Conservation (phyloP, 2,797 vertebrate species). For the Pseudochaenichthys georgianus region DNA sequence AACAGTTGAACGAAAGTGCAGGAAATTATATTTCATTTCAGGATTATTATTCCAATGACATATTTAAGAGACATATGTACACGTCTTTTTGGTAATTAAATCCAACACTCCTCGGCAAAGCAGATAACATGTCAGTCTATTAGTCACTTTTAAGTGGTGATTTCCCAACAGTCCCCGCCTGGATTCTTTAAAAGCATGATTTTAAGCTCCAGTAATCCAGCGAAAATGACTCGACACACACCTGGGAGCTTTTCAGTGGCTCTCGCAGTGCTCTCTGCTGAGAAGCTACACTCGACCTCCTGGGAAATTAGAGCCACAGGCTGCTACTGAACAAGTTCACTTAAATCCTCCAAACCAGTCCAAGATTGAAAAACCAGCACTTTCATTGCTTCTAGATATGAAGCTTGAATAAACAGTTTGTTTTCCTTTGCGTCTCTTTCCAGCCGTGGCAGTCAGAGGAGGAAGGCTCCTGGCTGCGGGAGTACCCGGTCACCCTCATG, state of each 20-base stretch:
- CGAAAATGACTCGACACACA: slow-evolving; percentile 10
- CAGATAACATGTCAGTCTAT: neutral
- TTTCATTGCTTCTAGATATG: neutral
- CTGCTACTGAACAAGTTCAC: neutral
- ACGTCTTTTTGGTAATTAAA: slow-evolving; percentile 17
- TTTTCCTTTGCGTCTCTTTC: slow-evolving; percentile 7
- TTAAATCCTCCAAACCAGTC: neutral
- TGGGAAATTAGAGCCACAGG: neutral
- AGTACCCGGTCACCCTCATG: slow-evolving; percentile 98
- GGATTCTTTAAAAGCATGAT: slow-evolving; percentile 15
- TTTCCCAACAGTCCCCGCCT: neutral
- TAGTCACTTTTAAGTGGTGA: neutral
- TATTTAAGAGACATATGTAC: neutral
- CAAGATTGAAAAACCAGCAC: neutral
- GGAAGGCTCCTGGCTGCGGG: slow-evolving; percentile 98
- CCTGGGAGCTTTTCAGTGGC: neutral
- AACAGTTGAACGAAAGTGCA: neutral
- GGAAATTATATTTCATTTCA: neutral
- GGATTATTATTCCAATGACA: neutral
- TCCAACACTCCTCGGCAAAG: slow-evolving; percentile 2
- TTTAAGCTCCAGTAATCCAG: slow-evolving; percentile 38
- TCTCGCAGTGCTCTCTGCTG: neutral
- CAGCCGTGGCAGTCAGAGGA: slow-evolving; percentile 99
- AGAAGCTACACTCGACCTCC: slow-evolving; percentile 16
- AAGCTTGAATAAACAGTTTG: neutral